phyloP scores from a whole-genome alignment of 1,140 invertebrate genomes.

The Halictus rubicundus region DNA sequence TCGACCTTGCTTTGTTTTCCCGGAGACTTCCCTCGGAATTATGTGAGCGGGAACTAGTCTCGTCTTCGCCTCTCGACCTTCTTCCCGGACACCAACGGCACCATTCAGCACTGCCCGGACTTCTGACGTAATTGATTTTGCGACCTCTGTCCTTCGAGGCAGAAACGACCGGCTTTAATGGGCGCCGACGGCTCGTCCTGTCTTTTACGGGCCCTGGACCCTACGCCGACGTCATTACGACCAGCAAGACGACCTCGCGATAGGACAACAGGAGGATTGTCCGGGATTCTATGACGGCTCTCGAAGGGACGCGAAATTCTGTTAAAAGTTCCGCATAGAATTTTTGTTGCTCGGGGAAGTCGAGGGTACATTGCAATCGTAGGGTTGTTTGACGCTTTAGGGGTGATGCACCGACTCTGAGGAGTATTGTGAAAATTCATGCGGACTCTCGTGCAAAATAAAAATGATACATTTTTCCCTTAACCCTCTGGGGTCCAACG shows the following conservation, averaged over 20 bases:
- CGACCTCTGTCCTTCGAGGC: slow-evolving; percentile 60
- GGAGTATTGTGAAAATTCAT: too few relatives aligned
- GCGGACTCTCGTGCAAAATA: too few relatives aligned
- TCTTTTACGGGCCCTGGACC: slow-evolving; percentile 59
- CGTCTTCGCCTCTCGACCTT: slow-evolving; percentile 38
- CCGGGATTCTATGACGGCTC: slow-evolving; percentile 15
- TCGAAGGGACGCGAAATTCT: not conserved
- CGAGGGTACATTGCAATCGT: too few relatives aligned
- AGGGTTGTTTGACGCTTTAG: too few relatives aligned
- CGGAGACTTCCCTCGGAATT: slow-evolving; percentile 41
- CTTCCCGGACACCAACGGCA: slow-evolving; percentile 1
- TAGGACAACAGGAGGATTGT: slow-evolving; percentile 33
- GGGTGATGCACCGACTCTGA: too few relatives aligned
- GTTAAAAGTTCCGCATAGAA: not conserved
- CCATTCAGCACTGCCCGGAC: slow-evolving; percentile 37
- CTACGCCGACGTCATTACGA: slow-evolving; percentile 52
- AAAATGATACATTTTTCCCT: too few relatives aligned
- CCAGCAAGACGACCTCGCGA: slow-evolving; percentile 32
- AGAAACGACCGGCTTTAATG: slow-evolving; percentile 64
- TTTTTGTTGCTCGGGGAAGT: too few relatives aligned
- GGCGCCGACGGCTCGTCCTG: slow-evolving; percentile 55
- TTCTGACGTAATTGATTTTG: slow-evolving; percentile 68
- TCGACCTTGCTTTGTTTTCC: slow-evolving; percentile 53
- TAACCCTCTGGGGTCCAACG: too few relatives aligned
- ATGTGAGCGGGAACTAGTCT: slow-evolving; percentile 38